Evolutionary conservation across 2,797 vertebrate genomes (phyloP).

Genomic region (Anomalospiza imberbis): DNA sequence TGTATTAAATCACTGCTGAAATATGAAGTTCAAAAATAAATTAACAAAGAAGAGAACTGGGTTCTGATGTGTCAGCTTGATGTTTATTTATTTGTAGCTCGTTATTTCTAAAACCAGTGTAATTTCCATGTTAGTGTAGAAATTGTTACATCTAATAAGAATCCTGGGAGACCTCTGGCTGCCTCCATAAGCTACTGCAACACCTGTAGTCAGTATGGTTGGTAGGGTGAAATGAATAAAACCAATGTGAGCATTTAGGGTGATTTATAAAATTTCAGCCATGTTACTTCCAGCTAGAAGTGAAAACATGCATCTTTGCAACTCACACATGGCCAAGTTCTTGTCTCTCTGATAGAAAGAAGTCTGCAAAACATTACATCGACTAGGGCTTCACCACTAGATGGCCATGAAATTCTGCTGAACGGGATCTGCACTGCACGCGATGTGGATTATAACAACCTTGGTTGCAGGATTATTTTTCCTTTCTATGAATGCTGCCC

Average conservation of each 20-base stretch:
- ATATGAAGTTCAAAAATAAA: background rate
- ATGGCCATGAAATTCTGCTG: slow-evolving; percentile 45
- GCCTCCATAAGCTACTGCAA: background rate
- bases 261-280: background rate
- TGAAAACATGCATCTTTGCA: background rate
- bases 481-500: background rate
- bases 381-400: slow-evolving; percentile 43
- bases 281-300: background rate
- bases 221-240: background rate
- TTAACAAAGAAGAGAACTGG: background rate
- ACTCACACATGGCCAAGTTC: background rate
- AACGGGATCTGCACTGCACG: background rate
- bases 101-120: background rate
- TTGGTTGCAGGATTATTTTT: background rate
- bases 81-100: background rate
- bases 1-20: background rate
- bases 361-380: background rate
- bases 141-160: background rate
- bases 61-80: background rate
- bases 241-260: background rate
- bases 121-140: background rate
- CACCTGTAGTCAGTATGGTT: background rate
- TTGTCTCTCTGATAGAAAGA: background rate
- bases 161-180: background rate
- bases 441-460: background rate